Base-by-base conservation (phyloP, 1,140 invertebrate species). In the Carposina sasakii region DNA sequence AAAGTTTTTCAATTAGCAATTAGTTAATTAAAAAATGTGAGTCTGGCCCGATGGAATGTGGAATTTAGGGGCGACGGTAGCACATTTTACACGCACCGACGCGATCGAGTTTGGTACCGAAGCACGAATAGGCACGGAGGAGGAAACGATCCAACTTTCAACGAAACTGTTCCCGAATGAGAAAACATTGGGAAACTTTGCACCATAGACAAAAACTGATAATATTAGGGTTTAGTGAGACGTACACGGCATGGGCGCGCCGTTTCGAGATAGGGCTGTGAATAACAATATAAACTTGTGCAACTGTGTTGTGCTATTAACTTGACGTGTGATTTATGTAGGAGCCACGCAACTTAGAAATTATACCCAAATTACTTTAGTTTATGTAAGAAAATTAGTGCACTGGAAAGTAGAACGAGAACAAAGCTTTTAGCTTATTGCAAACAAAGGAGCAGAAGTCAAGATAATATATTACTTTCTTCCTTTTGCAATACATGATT, bases 1-100 rank as follows among this genome's bases (percentile, higher is more conserved):
- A 62, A 77, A 78, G 60, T 77, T 71, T 74, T 67, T 59, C 63
- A 76, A 78, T 78, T 70, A 76, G 54, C 67, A 70, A 79, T 76
- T 73, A 70, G 64, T 77, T 76, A 70, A 77, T 79, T 72, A 64
- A 73, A 73, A 73, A 60, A 52, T 46, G 48, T 49, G 40, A 43
- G 47, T 28, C 37, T 22, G 26, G 24, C 19, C 28, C 19, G 39
- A 43, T 48, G 56, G 58, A 56, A 47, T 49, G 46, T 63, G 43
- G 50, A 63, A 64, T 71, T 77, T 71, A 73, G 55, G 58, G 57
- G 49, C 56, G 63, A 70, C 66, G 64, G 57, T 65, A 68, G 71
- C 62, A 67, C 65, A 75, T 76, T 73, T 76, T 78, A 74, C 66
- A 81, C 75, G 73, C 75, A 78, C 72, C 63, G 63, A 43, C 60